Conservation (phyloP, 2,797 vertebrate species). For the Scomberomorus guttatus region DNA sequence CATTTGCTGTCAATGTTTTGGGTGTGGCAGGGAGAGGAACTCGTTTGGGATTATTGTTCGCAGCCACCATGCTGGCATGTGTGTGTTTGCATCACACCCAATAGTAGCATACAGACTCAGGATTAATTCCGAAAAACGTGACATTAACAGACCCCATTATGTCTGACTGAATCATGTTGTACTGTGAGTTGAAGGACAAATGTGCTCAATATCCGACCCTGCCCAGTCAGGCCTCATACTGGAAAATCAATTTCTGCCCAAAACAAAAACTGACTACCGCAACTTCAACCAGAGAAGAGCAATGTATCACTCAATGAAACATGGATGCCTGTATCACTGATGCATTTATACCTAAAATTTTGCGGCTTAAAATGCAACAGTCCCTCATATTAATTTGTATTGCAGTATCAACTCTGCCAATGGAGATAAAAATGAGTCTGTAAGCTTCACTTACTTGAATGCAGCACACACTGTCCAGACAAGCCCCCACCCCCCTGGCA, state of each 20-base stretch:
- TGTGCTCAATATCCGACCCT: conserved; percentile 1
- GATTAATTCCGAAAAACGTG: conserved; percentile 6
- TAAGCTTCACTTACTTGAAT: conserved; percentile 32
- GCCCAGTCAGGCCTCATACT: not conserved
- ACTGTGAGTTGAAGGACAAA: conserved; percentile 10
- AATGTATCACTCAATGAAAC: not conserved
- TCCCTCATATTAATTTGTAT: not conserved
- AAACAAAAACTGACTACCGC: conserved; percentile 2
- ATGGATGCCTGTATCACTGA: not conserved
- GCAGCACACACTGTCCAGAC: conserved; percentile 38
- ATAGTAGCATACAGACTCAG: conserved; percentile 16
- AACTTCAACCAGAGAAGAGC: not conserved
- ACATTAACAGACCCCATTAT: not conserved
- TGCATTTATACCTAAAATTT: not conserved
- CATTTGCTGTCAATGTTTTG: conserved; percentile 10
- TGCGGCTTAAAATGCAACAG: not conserved
- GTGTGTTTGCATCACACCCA: conserved; percentile 35
- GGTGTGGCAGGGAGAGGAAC: conserved; percentile 11
- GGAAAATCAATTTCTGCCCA: not conserved
- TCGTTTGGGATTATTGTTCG: not conserved
- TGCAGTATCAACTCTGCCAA: not conserved
- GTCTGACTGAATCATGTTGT: conserved; percentile 11
- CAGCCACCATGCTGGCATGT: conserved; percentile 9
- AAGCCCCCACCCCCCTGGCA: not conserved
- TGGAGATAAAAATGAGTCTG: conserved; percentile 24